Conservation (phyloP, 37 sponge, comb jelly and placozoan species). For the Oopsacas minuta region DNA sequence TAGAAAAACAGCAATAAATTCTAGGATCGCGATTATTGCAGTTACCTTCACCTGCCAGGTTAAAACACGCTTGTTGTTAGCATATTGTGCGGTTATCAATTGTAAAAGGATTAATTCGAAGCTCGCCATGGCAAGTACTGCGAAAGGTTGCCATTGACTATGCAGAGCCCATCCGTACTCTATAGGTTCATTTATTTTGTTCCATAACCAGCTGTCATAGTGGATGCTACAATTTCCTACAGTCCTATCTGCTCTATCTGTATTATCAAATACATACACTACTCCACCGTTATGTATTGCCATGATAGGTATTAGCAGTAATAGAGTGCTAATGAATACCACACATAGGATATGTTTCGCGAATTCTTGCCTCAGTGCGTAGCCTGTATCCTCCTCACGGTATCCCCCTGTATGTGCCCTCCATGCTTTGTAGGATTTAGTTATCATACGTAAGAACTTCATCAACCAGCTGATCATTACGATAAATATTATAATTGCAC, state of each 20-base stretch:
- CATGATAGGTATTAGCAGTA: not conserved
- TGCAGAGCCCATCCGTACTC: not conserved
- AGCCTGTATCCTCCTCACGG: not conserved
- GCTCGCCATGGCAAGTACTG: not conserved
- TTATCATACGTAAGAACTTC: not conserved
- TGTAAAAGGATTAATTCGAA: not conserved
- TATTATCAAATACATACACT: not conserved
- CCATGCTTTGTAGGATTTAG: not conserved
- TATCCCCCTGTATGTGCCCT: not conserved
- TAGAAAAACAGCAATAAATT: not conserved
- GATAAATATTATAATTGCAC: not conserved
- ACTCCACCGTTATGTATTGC: not conserved
- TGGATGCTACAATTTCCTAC: not conserved
- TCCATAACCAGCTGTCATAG: not conserved
- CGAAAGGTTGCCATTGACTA: conserved; percentile 13
- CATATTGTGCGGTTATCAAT: not conserved
- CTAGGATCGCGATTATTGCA: not conserved
- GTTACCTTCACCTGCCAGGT: conserved; percentile 7
- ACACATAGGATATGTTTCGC: not conserved
- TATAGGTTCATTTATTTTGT: not conserved
- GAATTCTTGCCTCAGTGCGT: not conserved
- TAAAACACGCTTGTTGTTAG: not conserved
- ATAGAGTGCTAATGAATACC: not conserved
- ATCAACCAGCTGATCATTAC: not conserved
- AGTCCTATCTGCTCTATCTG: not conserved